Base-by-base conservation (phyloP, 1,140 invertebrate genomes). In the Saccostrea glomerata region DNA sequence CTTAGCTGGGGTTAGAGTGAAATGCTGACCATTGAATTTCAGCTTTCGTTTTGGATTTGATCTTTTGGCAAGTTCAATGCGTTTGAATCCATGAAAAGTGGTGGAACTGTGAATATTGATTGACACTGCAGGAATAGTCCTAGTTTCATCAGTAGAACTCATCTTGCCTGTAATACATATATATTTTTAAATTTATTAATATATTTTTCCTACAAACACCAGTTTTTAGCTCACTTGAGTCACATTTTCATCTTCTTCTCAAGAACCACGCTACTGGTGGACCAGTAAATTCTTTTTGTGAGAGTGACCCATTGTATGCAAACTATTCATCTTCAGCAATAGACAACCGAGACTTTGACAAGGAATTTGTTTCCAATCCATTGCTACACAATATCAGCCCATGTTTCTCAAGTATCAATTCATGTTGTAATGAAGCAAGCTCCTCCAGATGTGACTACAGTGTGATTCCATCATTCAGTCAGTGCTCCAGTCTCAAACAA, bases 61-160 rank as follows among this genome's bases (percentile, higher is more conserved):
- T n/a, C 15, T 63, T n/a, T 63, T 63, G 58, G 58, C 30, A 23
- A 30, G 25, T 77, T 77, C 25, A 63, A 15, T 17, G 4, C 15
- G 58, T 77, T 77, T 77, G 23, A 77, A 77, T 77, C 70, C 70
- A 36, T 77, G 70, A 30, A 77, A 77, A 77, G 70, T 36, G 25
- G 70, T 77, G 23, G 70, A 77, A 15, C 11, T 77, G 30, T 77
- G 70, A 77, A 77, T 77, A 25, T 77, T 77, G 12, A 77, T 77
- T 25, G 70, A 77, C 11, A 77, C 70, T 77, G 7, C 25, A 17
- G 70, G 70, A 36, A 30, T 36, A 77, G 23, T 77, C 12, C 25
- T 17, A n/a, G 11, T 36, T 40, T 36, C 25, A 15, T 77, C 25
- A 36, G 23, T 77, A 17, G 25, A 77, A 77, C 30, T 77, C 70